Percentiles rank a stretch among this genome's conserved stretches.
Conservation (phyloP, 2,113 vertebrate genomes). For the Bostrychus sinensis region DNA sequence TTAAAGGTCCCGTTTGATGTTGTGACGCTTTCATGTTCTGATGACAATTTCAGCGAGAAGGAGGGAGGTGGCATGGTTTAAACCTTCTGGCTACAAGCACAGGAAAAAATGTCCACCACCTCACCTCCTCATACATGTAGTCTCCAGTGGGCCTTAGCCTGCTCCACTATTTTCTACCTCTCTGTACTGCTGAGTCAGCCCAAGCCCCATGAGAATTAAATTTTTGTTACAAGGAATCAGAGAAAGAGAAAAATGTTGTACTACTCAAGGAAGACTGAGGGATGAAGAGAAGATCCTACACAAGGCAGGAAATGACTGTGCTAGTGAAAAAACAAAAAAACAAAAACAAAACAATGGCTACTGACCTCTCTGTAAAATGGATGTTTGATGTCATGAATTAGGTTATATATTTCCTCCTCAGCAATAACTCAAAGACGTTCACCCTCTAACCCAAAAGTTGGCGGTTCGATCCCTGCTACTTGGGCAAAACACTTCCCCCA, state of each 20-base stretch:
- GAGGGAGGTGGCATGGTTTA: slow-evolving; percentile 33
- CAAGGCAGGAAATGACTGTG: no score
- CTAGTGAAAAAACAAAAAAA: no score
- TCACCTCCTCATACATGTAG: slow-evolving; percentile 28
- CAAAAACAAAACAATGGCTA: no score
- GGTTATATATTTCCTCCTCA: no score
- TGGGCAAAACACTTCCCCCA: no score
- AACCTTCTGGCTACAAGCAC: slow-evolving; percentile 47
- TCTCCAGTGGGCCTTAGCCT: slow-evolving; percentile 39
- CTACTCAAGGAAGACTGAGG: slow-evolving; percentile 31
- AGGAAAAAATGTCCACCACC: slow-evolving; percentile 30
- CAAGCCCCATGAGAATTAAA: slow-evolving; percentile 57
- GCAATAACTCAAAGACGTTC: no score
- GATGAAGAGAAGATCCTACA: slow-evolving; percentile 33
- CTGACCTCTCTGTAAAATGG: no score
- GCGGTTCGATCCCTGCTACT: no score
- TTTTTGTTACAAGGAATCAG: slow-evolving; percentile 50
- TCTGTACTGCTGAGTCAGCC: slow-evolving; percentile 74
- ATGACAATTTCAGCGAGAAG: slow-evolving; percentile 66
- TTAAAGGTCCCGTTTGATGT: slow-evolving; percentile 75
- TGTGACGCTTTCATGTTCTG: slow-evolving; percentile 68
- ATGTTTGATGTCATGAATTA: no score
- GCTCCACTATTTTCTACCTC: slow-evolving; percentile 34
- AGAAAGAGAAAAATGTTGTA: slow-evolving; percentile 14
- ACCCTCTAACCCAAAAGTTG: no score